A percentile compares a stretch with the other conserved stretches of the same genome.
These are phyloP conservation scores for Ophion ventricosus DNA, from an alignment of 2,888 invertebrate genomes.

Conservation along the genomic window DNA sequence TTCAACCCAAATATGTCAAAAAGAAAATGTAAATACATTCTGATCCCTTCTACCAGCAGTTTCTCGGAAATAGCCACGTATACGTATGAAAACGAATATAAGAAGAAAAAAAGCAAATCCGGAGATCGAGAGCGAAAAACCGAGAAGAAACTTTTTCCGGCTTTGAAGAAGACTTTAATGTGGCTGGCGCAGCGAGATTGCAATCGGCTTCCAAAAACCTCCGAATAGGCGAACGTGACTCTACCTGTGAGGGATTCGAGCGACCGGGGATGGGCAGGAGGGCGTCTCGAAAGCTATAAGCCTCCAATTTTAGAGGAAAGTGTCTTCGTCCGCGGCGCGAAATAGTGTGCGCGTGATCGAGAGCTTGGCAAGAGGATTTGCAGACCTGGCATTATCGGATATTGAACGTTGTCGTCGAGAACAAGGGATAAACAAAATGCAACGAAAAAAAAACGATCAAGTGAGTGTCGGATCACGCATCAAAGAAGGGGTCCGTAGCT, in stretches of 20 bases:
- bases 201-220: not conserved
- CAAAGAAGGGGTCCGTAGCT: too few species aligned
- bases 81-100: not conserved
- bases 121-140: not conserved
- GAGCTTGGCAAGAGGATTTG: slow-evolving; percentile 48
- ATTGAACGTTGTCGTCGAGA: slow-evolving; percentile 22
- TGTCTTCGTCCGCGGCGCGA: slow-evolving; percentile 7
- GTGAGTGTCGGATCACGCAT: not conserved
- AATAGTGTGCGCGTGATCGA: slow-evolving; percentile 53
- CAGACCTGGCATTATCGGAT: slow-evolving; percentile 47
- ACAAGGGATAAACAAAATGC: slow-evolving; percentile 22
- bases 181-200: not conserved
- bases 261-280: not conserved
- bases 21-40: not conserved
- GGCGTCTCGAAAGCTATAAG: slow-evolving; percentile 21
- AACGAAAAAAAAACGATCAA: not conserved
- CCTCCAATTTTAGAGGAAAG: slow-evolving; percentile 27
- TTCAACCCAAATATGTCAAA: not conserved
- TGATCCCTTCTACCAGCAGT: not conserved
- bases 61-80: not conserved
- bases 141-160: not conserved
- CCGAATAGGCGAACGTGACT: slow-evolving; percentile 36
- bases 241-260: slow-evolving; percentile 36
- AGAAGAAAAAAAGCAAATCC: not conserved
- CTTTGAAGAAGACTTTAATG: not conserved